Conservation (phyloP, 2,113 vertebrate species). For the Gobius niger region DNA sequence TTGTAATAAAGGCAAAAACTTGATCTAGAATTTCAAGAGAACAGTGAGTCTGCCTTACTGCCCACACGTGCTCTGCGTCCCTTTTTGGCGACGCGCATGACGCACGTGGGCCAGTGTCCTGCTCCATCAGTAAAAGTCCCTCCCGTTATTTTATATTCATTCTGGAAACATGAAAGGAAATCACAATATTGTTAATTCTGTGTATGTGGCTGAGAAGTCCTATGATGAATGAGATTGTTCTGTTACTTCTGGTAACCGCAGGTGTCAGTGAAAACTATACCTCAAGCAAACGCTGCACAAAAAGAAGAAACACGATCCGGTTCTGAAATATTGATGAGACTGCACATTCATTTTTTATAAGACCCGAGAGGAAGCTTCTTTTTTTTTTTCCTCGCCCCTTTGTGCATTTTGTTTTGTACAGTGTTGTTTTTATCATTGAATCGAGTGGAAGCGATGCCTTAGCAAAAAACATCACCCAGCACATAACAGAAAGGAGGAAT, state of each 20-base stretch:
- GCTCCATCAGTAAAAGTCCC: too few relatives aligned
- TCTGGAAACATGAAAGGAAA: background rate
- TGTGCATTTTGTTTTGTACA: conserved; percentile 1
- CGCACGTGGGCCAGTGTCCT: too few relatives aligned
- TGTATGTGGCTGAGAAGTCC: conserved; percentile 1
- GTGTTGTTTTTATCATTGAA: background rate
- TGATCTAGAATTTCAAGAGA: too few relatives aligned
- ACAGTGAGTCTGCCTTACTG: too few relatives aligned
- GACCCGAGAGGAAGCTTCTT: conserved; percentile 15
- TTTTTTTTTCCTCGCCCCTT: conserved; percentile 13
- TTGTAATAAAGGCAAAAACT: too few relatives aligned
- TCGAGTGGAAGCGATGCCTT: conserved; percentile 39
- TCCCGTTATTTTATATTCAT: too few relatives aligned
- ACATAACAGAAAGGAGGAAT: background rate
- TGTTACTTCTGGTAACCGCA: conserved; percentile 31
- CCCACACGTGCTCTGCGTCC: too few relatives aligned
- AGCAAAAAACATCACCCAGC: conserved; percentile 17
- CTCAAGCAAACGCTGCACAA: conserved; percentile 18
- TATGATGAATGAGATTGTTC: conserved; percentile 27
- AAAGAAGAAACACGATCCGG: conserved; percentile 56
- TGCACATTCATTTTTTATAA: conserved; percentile 36
- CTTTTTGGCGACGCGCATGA: background rate
- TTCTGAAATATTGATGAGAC: conserved; percentile 70
- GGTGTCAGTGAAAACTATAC: conserved; percentile 42
- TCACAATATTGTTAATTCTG: background rate